phyloP scores from a whole-genome alignment of 2,113 vertebrate genomes.

The Eidolon helvum region DNA sequence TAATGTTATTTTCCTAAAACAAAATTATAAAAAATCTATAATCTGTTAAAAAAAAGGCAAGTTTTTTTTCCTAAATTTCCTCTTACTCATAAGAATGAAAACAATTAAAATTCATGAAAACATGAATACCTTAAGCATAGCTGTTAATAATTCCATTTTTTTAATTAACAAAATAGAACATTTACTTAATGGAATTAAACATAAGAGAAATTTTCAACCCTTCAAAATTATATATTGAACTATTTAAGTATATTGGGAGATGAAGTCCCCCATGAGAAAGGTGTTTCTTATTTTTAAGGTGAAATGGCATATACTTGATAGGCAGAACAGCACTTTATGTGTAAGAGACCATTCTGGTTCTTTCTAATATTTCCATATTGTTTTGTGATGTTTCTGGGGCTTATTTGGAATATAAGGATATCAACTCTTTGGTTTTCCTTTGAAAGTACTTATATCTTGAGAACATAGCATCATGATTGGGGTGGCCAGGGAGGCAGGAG shows the following conservation, averaged over 20 bases:
- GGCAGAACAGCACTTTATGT: neutral
- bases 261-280: neutral
- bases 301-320: neutral
- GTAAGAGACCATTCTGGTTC: neutral
- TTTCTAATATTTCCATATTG: neutral
- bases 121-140: neutral
- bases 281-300: neutral
- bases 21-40: constrained; percentile 73
- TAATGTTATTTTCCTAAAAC: constrained; percentile 77
- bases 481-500: constrained; percentile 26
- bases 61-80: neutral
- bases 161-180: constrained; percentile 17
- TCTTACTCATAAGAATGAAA: constrained; percentile 22
- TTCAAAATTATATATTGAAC: neutral
- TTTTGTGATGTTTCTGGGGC: constrained; percentile 13
- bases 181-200: constrained; percentile 43
- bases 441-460: constrained; percentile 33
- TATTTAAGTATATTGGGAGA: neutral
- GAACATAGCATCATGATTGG: constrained; percentile 52
- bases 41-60: constrained; percentile 2
- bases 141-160: constrained; percentile 13
- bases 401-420: constrained; percentile 13
- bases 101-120: too few relatives aligned
- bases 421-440: constrained; percentile 2
- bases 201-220: neutral